Base-by-base conservation (phyloP, 2,113 vertebrate genomes). In the Orthonyx spaldingii region DNA sequence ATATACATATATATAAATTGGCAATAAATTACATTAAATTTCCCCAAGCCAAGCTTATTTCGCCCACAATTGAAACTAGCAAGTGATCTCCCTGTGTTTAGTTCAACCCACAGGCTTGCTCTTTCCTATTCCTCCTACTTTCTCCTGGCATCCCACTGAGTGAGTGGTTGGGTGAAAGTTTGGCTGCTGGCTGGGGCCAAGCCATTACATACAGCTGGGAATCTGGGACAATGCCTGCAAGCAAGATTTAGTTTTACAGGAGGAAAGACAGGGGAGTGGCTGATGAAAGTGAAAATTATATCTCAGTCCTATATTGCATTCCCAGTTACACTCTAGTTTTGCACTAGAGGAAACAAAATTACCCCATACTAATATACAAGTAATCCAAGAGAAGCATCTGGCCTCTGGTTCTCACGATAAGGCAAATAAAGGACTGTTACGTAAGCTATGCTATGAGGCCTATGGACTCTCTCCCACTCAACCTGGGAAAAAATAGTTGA, bases 201-300 rank as follows among this genome's bases (percentile, higher is more conserved):
- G 33, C 27, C 57, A 59, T 39, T 53, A 20, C 5, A 42, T 11
- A 47, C 10, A 82, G 42, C 33, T 8, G 1, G 64, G 61, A 87
- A 82, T 33, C 23, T 84, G 74, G 35, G 52, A 82, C 84, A 78
- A 50, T 14, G 71, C 30, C 44, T 79, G 65, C 28, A 76, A 72
- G 49, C 13, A 68, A 68, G 41, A 33, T 47, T 47, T 76, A 46
- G 44, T 37, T 84, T 94, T 71, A 85, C 23, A 55, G 28, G 14
- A 85, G 49, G 8, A 79, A 90, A 79, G n/a, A 69, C 0, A 0
- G 24, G 14, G 19, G 12, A 49, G 21, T 1, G 1, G 22, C 15
- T 23, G 42, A 85, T 23, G 52, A 89, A 93, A 87, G 60, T 46
- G 11, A 90, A 93, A 84, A 89, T 53, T 26, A 8, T 47, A 49